Conservation (phyloP, 2,797 vertebrate species). For the Galago senegalensis region DNA sequence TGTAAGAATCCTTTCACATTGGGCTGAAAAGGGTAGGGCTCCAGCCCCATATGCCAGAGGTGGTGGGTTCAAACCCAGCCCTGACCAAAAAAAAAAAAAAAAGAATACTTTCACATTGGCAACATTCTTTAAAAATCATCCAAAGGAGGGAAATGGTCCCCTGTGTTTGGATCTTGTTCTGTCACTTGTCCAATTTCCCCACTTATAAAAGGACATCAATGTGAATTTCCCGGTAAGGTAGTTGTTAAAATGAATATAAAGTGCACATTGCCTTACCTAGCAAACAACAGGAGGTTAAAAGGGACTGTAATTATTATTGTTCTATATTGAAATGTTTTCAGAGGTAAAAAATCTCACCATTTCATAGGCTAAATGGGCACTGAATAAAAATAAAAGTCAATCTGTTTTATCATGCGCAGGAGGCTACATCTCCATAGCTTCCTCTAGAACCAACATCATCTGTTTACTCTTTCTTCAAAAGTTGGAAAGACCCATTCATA, state of each 20-base stretch:
- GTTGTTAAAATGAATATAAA: constrained; percentile 20
- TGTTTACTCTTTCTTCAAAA: not conserved
- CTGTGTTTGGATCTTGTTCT: constrained; percentile 1
- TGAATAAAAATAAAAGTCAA: not conserved
- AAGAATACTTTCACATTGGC: too few species aligned
- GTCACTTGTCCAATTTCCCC: not conserved
- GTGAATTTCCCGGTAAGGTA: not conserved
- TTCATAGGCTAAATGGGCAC: not conserved
- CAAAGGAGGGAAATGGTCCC: not conserved
- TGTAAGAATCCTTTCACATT: not conserved
- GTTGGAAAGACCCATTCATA: not conserved
- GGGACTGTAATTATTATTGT: not conserved
- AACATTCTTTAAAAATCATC: not conserved
- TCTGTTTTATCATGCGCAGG: not conserved
- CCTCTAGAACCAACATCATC: not conserved
- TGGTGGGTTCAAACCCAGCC: too few species aligned
- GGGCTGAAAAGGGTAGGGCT: too few species aligned
- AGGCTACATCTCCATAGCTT: not conserved
- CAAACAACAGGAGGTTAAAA: not conserved
- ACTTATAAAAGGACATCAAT: not conserved
- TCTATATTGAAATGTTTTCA: constrained; percentile 1
- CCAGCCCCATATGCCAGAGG: too few species aligned
- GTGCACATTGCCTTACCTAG: not conserved
- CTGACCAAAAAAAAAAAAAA: too few species aligned
- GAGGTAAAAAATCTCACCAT: constrained; percentile 26